Conservation (phyloP, 2,113 vertebrate genomes). For the Orcinus orca region DNA sequence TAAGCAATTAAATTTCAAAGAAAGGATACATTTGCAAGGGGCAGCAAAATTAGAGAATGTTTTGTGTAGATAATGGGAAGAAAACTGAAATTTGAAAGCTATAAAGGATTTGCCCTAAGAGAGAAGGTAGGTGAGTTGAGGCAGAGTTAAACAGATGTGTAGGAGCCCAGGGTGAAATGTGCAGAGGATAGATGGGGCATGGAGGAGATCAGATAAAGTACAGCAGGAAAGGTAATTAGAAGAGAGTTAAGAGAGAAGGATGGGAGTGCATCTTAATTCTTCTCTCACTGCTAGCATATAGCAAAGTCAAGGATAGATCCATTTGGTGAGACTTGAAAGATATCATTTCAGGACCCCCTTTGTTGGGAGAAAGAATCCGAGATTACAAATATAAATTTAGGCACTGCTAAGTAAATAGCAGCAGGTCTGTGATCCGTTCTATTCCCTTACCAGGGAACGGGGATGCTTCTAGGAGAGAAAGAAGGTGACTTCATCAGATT, state of each 20-base stretch:
- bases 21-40: not conserved
- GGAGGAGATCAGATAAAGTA: not conserved
- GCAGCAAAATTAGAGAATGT: not conserved
- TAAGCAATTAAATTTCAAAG: not conserved
- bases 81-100: not conserved
- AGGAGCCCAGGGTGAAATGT: not conserved
- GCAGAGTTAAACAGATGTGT: not conserved
- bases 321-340: not conserved
- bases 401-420: not conserved
- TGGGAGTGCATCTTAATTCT: not conserved
- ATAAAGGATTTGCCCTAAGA: not conserved
- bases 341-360: not conserved
- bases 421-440: not conserved
- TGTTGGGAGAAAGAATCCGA: not conserved
- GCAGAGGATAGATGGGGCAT: not conserved
- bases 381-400: not conserved
- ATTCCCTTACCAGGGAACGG: not conserved
- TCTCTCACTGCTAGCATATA: not conserved
- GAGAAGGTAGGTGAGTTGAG: not conserved
- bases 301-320: not conserved
- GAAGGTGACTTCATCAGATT: not conserved
- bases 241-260: not conserved
- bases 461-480: not conserved
- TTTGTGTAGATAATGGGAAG: not conserved
- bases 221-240: not conserved